These are phyloP conservation scores for Sinopyrophorus schimmeli DNA, from an alignment of 2,888 invertebrate species.

Conservation along the genomic window DNA sequence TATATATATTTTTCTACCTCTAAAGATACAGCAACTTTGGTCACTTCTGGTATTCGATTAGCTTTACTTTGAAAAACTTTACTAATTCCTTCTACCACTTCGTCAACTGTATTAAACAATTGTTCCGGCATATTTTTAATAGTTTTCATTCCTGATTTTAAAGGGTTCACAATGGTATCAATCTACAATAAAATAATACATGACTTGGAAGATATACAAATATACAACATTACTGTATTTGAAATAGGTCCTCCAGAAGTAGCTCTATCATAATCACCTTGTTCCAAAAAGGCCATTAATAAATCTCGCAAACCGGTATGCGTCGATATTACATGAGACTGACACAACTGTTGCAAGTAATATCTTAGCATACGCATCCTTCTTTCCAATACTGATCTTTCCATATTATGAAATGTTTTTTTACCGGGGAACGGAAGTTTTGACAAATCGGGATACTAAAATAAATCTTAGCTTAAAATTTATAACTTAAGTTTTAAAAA, in stretches of 20 bases:
- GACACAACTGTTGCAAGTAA: conserved; percentile 75
- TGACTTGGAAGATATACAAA: conserved; percentile 6
- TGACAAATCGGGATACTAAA: conserved; percentile 76
- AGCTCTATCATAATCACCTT: conserved; percentile 70
- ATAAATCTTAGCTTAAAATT: conserved; percentile 1
- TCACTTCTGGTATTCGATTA: conserved; percentile 53
- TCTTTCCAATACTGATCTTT: conserved; percentile 79
- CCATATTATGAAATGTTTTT: conserved; percentile 92
- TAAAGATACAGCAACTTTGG: conserved; percentile 55
- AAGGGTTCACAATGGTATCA: conserved; percentile 61
- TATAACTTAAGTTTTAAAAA: conserved; percentile 21
- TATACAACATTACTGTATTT: conserved; percentile 63
- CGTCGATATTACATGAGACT: conserved; percentile 61
- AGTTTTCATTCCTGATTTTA: conserved; percentile 81
- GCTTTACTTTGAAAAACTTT: conserved; percentile 70
- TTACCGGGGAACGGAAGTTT: conserved; percentile 87
- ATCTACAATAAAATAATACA: conserved; percentile 41
- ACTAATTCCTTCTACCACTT: conserved; percentile 79
- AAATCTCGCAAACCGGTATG: conserved; percentile 67
- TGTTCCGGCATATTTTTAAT: conserved; percentile 90
- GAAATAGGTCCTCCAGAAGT: conserved; percentile 63
- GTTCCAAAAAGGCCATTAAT: conserved; percentile 68
- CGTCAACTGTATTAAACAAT: conserved; percentile 81
- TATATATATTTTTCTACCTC: conserved; percentile 59
- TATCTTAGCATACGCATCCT: conserved; percentile 80